Percentiles rank a stretch among this genome's conserved stretches.
phyloP scores from a whole-genome alignment of 2,113 vertebrate species.

The Oriolus oriolus region DNA sequence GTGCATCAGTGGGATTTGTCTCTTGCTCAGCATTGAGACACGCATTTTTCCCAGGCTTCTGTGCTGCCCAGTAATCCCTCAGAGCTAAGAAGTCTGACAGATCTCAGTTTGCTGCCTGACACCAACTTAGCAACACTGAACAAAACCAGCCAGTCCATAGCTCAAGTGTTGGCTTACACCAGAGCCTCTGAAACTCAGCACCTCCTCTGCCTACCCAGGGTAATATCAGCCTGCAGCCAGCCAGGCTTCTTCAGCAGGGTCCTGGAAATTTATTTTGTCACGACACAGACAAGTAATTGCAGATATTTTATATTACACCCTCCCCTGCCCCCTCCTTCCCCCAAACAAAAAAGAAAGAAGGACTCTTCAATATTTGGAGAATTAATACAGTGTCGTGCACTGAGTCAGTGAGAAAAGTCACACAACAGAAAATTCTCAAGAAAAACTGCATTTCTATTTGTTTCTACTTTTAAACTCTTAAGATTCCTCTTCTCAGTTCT shows the following conservation, averaged over 20 bases:
- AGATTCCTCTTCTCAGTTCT: not conserved
- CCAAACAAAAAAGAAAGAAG: not conserved
- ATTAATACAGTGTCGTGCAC: not conserved
- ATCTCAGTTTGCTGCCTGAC: not conserved
- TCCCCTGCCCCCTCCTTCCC: too few relatives aligned
- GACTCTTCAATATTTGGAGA: not conserved
- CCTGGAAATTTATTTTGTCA: not conserved
- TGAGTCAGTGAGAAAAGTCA: not conserved
- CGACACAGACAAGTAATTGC: not conserved
- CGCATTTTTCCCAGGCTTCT: not conserved
- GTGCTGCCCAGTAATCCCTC: not conserved
- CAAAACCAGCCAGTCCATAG: not conserved
- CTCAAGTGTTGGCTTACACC: not conserved
- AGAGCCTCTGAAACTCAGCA: not conserved
- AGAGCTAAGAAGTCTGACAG: not conserved
- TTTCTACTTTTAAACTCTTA: not conserved
- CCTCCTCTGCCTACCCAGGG: not conserved
- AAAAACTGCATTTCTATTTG: not conserved
- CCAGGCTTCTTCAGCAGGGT: not conserved
- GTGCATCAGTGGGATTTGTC: not conserved
- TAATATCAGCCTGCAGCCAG: not conserved
- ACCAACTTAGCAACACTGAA: not conserved
- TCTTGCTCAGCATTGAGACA: not conserved
- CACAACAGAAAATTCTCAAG: not conserved
- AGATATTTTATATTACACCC: not conserved